phyloP scores from a whole-genome alignment of 2,888 invertebrate species.

The Altica lythri region DNA sequence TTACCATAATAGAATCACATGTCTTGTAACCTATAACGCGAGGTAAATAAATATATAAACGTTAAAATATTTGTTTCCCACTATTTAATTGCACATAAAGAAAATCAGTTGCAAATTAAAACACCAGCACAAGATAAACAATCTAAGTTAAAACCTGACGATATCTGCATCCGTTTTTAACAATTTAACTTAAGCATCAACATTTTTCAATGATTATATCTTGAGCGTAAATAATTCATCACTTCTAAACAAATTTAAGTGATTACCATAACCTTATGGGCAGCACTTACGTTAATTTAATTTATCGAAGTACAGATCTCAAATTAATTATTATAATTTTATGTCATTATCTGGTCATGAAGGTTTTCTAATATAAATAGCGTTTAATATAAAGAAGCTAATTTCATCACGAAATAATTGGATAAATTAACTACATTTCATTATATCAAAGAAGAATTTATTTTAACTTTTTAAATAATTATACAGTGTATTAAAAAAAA shows the following conservation, averaged over 20 bases:
- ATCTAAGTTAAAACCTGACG: neutral
- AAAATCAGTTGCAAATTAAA: too few relatives aligned
- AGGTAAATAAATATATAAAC: too few relatives aligned
- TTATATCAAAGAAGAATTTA: too few relatives aligned
- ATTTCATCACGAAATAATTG: too few relatives aligned
- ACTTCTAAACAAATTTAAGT: neutral
- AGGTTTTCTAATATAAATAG: neutral
- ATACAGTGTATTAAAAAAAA: too few relatives aligned
- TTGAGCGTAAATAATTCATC: neutral
- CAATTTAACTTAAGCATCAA: neutral
- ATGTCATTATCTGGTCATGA: neutral
- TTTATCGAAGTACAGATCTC: neutral
- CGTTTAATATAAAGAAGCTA: neutral
- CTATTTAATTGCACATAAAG: too few relatives aligned
- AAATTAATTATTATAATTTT: slow-evolving; percentile 1
- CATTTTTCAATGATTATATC: neutral
- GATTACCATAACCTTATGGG: neutral
- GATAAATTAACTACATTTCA: too few relatives aligned
- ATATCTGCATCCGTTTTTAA: neutral
- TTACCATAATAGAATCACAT: too few relatives aligned
- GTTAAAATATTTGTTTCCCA: too few relatives aligned
- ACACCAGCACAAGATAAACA: too few relatives aligned
- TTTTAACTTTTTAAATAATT: too few relatives aligned
- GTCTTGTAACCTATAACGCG: too few relatives aligned
- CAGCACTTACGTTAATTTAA: neutral